These are phyloP conservation scores for Lepus europaeus DNA, from an alignment of 2,113 vertebrate species.

Conservation along the genomic window DNA sequence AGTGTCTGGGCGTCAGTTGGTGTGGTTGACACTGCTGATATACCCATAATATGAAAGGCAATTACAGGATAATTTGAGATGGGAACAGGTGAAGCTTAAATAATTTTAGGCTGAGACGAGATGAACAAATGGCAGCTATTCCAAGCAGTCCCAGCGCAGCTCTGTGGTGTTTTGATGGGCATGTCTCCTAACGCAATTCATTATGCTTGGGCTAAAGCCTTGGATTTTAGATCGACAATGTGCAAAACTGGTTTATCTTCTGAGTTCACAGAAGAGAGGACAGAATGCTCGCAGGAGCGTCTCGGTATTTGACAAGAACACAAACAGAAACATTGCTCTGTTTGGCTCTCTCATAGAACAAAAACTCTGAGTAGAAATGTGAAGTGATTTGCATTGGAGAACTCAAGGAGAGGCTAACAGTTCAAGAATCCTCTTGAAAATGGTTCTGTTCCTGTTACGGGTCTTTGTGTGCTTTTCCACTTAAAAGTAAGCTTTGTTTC, in stretches of 20 bases:
- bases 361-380: conserved; percentile 33
- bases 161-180: conserved; percentile 70
- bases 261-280: conserved; percentile 70
- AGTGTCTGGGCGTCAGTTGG: conserved; percentile 68
- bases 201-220: conserved; percentile 66
- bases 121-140: conserved; percentile 81
- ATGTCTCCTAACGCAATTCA: conserved; percentile 69
- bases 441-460: background rate
- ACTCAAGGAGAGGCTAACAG: background rate
- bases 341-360: conserved; percentile 57
- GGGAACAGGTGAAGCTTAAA: conserved; percentile 84
- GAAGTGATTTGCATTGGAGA: conserved; percentile 9
- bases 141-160: conserved; percentile 59
- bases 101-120: conserved; percentile 81
- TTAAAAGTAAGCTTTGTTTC: conserved; percentile 12
- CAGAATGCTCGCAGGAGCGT: conserved; percentile 65
- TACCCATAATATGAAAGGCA: conserved; percentile 74
- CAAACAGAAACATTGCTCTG: conserved; percentile 44
- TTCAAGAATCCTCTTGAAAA: background rate
- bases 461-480: conserved; percentile 24
- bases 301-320: conserved; percentile 59
- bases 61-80: conserved; percentile 82
- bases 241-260: conserved; percentile 72
- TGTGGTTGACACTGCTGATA: conserved; percentile 76
- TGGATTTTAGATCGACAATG: conserved; percentile 69